phyloP scores from a whole-genome alignment of 2,888 invertebrate genomes.

The Perithous albicinctus region DNA sequence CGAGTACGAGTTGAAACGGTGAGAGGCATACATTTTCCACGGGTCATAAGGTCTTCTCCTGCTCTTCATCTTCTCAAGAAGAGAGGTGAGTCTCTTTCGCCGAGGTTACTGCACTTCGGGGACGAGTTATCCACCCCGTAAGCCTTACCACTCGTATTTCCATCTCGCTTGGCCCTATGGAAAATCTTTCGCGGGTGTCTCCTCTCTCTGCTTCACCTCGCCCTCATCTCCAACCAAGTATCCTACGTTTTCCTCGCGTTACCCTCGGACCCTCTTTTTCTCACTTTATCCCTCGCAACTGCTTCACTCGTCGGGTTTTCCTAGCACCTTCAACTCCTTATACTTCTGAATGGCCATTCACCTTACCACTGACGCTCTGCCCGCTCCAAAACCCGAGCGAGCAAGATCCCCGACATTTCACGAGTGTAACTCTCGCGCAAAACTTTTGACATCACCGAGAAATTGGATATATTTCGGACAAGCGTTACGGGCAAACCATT shows the following conservation, averaged over 20 bases:
- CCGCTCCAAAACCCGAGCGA: slow-evolving; percentile 6
- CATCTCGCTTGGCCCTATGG: slow-evolving; percentile 33
- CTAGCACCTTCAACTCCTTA: slow-evolving; percentile 43
- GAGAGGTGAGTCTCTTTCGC: slow-evolving; percentile 74
- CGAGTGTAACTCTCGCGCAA: slow-evolving; percentile 39
- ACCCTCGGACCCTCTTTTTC: slow-evolving; percentile 31
- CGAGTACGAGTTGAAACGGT: slow-evolving; percentile 54
- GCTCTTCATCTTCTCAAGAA: slow-evolving; percentile 54
- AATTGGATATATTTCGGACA: slow-evolving; percentile 59
- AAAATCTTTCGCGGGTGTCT: slow-evolving; percentile 66
- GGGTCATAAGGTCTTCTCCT: slow-evolving; percentile 80
- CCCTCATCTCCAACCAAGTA: slow-evolving; percentile 33
- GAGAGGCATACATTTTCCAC: slow-evolving; percentile 81
- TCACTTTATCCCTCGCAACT: slow-evolving; percentile 35
- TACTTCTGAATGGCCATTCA: slow-evolving; percentile 55
- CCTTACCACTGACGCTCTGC: slow-evolving; percentile 31
- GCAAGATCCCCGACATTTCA: slow-evolving; percentile 31
- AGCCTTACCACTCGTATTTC: slow-evolving; percentile 65
- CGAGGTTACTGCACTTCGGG: slow-evolving; percentile 83
- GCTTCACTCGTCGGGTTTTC: slow-evolving; percentile 52
- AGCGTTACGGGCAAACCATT: slow-evolving; percentile 22
- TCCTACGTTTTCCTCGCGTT: slow-evolving; percentile 44
- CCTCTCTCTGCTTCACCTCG: slow-evolving; percentile 63
- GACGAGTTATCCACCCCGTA: slow-evolving; percentile 80
- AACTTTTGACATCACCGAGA: slow-evolving; percentile 61